Conservation (phyloP, 2,888 invertebrate species). For the Drosophila monieri region DNA sequence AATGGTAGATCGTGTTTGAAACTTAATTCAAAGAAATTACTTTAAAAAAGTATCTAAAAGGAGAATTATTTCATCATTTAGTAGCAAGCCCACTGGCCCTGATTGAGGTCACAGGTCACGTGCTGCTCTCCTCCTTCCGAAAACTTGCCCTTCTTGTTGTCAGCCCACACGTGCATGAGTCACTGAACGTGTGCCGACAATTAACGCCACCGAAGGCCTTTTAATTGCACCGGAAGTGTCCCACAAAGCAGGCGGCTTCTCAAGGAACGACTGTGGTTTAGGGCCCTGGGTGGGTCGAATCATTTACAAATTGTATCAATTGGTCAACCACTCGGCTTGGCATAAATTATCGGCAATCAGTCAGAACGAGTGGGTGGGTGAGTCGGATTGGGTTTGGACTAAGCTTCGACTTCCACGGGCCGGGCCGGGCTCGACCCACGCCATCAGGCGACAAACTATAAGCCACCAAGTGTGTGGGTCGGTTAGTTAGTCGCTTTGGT, state of each 20-base stretch:
- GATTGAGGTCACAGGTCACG: conserved; percentile 46
- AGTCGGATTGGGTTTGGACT: conserved; percentile 25
- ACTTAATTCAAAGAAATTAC: conserved; percentile 14
- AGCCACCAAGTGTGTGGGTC: conserved; percentile 28
- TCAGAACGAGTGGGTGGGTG: conserved; percentile 20
- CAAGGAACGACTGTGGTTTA: background rate
- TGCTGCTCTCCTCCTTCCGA: conserved; percentile 27
- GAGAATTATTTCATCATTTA: too few species aligned
- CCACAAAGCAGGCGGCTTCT: conserved; percentile 22
- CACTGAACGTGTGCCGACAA: conserved; percentile 70
- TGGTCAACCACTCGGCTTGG: conserved; percentile 47
- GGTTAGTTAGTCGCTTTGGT: conserved; percentile 12
- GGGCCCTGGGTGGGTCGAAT: conserved; percentile 15
- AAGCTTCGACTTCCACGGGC: conserved; percentile 32
- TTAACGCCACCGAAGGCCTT: conserved; percentile 51
- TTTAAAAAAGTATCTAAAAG: too few species aligned
- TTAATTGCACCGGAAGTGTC: conserved; percentile 69
- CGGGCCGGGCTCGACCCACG: conserved; percentile 28
- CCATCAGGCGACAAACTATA: conserved; percentile 1
- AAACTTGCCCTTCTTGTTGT: conserved; percentile 48
- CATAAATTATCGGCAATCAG: conserved; percentile 43
- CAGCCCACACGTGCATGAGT: conserved; percentile 65
- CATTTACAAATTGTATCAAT: conserved; percentile 70
- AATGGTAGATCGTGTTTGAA: conserved; percentile 8
- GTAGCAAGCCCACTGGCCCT: background rate